Evolutionary conservation across 2,113 vertebrate genomes (phyloP).

Genomic region (Tyrannus savana): DNA sequence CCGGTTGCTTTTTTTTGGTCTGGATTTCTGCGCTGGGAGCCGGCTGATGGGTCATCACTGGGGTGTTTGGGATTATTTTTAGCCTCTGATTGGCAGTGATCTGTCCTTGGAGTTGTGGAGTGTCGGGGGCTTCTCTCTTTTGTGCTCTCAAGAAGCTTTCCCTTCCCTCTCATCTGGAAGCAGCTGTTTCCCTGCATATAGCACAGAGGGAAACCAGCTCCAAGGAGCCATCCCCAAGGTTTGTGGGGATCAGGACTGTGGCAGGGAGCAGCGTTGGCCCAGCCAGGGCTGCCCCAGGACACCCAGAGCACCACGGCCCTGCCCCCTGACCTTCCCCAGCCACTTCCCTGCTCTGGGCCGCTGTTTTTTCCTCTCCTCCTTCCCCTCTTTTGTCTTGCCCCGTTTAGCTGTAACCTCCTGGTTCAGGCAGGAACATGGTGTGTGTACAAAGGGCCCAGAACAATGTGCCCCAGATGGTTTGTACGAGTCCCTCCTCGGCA

Average conservation of each 20-base stretch:
- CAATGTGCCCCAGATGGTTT: constrained; percentile 38
- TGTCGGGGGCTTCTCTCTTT: constrained; percentile 13
- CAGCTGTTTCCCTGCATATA: neutral
- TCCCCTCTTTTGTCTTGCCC: constrained; percentile 3
- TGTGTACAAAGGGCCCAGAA: constrained; percentile 4
- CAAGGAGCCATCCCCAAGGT: neutral
- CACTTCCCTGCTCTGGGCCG: neutral
- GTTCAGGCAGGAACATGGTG: neutral
- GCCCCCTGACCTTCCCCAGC: neutral
- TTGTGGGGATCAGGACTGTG: neutral
- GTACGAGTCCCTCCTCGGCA: neutral
- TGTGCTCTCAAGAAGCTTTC: constrained; percentile 19
- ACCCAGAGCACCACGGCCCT: fast-evolving
- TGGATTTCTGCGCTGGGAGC: neutral
- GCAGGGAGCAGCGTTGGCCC: neutral
- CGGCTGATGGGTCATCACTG: neutral
- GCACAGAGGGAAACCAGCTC: neutral
- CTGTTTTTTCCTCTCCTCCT: neutral
- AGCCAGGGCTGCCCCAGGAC: fast-evolving
- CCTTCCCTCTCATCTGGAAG: constrained; percentile 20
- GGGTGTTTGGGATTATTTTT: constrained; percentile 46
- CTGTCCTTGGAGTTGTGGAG: neutral
- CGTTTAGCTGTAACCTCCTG: neutral
- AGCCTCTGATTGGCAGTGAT: constrained; percentile 47
- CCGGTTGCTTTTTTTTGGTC: neutral